Evolutionary conservation across 2,113 vertebrate genomes (phyloP), one percentile per base, ranked within the genome.

Genomic region (Potamarius usumacintae): DNA sequence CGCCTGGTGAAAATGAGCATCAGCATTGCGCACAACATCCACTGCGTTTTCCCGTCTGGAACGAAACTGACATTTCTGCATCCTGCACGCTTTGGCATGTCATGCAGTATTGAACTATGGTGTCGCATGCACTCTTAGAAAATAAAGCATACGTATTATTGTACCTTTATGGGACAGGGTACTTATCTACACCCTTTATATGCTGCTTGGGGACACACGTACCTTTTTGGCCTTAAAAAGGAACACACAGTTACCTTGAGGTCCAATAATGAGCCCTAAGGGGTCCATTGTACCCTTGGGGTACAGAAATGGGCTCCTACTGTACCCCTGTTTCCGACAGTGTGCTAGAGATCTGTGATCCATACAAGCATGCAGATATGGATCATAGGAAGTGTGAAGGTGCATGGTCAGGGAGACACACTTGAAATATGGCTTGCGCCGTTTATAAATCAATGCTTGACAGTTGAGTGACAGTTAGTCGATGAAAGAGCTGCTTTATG

Each of bases 391-490:
- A n/a, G 22, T 4, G 20, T 15, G 22, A 15, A 78, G 76, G 20
- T 27, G 10, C 57, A 34, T 30, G 7, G 17, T 34, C 78, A 20
- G 25, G 27, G n/a, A 34, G 2, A 7, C 27, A 22, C 27, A 62
- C 79, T 60, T 9, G 8, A 50, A 5, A 50, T 50, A 4, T 22
- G 30, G 15, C 42, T 7, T 12, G 27, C 2, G 5, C 60, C 11
- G 78, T 67, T 55, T 85, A 57, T 7, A 57, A 72, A 74, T n/a
- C 34, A 48, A 67, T 18, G 57, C 86, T 82, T 57, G 0, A 88
- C 89, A 60, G 88, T 88, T 90, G 90, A 92, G 52, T n/a, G 93
- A 93, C 92, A 57, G 91, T 10, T 88, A 90, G 91, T 95, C 94
- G 83, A 94, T 95, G 90, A 86, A 92, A 92, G 92, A 74, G 17